Evolutionary conservation across 2,888 invertebrate genomes (phyloP).

Genomic region (Leptinotarsa rubiginosa): DNA sequence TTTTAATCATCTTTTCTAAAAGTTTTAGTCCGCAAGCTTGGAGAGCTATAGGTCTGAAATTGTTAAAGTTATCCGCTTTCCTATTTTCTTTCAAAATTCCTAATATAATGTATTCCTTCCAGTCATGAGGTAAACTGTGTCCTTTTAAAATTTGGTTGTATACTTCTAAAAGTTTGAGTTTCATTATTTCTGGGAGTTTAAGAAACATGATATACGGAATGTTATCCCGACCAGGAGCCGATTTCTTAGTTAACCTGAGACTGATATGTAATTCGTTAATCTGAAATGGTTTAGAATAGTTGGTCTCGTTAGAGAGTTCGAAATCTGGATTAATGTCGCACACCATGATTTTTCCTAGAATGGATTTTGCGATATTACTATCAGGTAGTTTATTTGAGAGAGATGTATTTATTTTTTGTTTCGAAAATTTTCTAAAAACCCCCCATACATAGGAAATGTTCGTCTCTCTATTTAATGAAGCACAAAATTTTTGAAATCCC

Average conservation of each 20-base stretch:
- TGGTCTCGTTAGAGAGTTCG: not conserved
- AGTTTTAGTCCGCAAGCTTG: not conserved
- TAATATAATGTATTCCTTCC: slow-evolving; percentile 7
- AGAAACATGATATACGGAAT: slow-evolving; percentile 5
- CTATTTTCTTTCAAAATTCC: slow-evolving; percentile 10
- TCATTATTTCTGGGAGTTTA: not conserved
- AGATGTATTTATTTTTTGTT: not conserved
- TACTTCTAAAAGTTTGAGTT: not conserved
- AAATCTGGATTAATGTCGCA: not conserved
- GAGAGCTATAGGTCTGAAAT: not conserved
- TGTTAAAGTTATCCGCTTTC: no score
- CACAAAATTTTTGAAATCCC: no score
- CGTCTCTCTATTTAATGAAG: no score
- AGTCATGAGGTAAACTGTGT: not conserved
- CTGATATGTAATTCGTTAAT: no score
- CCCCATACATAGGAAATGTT: not conserved
- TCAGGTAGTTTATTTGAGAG: not conserved
- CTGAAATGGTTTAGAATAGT: not conserved
- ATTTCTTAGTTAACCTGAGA: not conserved
- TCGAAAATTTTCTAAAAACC: slow-evolving; percentile 3
- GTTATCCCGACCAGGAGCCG: not conserved
- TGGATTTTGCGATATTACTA: not conserved
- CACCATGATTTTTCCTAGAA: not conserved
- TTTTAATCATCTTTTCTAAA: slow-evolving; percentile 1
- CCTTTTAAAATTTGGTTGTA: not conserved